These are phyloP conservation scores for Lasiommata megera DNA, from an alignment of 2,888 invertebrate genomes.

Conservation along the genomic window DNA sequence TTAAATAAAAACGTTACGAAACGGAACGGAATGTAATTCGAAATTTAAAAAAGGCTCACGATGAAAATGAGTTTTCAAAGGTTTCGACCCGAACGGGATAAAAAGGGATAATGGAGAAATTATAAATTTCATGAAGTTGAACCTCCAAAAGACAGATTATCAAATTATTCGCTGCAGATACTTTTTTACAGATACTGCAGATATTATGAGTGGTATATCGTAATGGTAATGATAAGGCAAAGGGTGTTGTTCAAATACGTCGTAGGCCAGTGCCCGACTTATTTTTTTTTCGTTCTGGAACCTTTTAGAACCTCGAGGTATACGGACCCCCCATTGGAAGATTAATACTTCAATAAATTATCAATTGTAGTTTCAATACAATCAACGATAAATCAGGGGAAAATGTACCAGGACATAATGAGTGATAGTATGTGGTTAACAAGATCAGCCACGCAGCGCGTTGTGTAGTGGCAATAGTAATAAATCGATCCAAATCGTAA, in stretches of 20 bases:
- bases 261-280: too few relatives aligned
- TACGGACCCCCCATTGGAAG: too few relatives aligned
- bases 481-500: constrained; percentile 17
- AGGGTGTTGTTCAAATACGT: too few relatives aligned
- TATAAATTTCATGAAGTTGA: constrained; percentile 9
- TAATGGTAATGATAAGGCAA: too few relatives aligned
- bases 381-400: neutral
- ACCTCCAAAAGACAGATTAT: constrained; percentile 7
- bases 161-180: neutral
- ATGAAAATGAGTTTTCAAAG: constrained; percentile 8
- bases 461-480: constrained; percentile 7
- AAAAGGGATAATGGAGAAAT: constrained; percentile 6
- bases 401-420: constrained; percentile 1
- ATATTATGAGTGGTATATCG: neutral
- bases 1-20: constrained; percentile 5
- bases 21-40: constrained; percentile 2
- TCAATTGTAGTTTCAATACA: neutral
- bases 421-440: constrained; percentile 2
- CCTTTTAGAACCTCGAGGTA: too few relatives aligned
- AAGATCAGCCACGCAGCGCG: neutral
- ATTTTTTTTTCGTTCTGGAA: too few relatives aligned
- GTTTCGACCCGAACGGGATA: constrained; percentile 6
- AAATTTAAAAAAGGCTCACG: constrained; percentile 8
- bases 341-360: too few relatives aligned
- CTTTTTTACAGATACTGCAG: neutral